These are phyloP conservation scores for Xanthorhoe spadicearia DNA, from an alignment of 2,888 invertebrate species.

Conservation along the genomic window DNA sequence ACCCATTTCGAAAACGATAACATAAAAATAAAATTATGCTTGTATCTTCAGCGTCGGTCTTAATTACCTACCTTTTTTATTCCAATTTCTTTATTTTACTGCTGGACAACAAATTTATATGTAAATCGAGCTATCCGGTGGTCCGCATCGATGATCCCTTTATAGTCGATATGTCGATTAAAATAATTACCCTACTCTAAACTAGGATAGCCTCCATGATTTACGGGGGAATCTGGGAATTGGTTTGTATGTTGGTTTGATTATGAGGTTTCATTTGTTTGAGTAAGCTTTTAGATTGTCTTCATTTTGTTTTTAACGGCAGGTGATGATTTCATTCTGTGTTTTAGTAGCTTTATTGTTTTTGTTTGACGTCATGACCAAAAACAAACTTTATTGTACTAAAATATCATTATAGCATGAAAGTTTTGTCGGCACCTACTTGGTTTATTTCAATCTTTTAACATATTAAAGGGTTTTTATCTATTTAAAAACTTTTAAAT, in stretches of 20 bases:
- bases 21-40: constrained; percentile 76
- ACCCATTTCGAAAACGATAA: constrained; percentile 47
- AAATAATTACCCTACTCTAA: constrained; percentile 58
- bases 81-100: constrained; percentile 82
- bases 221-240: constrained; percentile 37
- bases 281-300: constrained; percentile 27
- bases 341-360: not conserved
- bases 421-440: not conserved
- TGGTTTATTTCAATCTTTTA: not conserved
- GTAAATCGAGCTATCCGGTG: constrained; percentile 79
- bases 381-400: no score
- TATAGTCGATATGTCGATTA: constrained; percentile 54
- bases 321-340: not conserved
- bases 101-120: constrained; percentile 81
- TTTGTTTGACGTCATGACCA: no score
- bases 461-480: no score
- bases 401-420: no score
- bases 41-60: constrained; percentile 67
- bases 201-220: constrained; percentile 47
- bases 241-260: constrained; percentile 23
- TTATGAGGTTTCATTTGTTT: constrained; percentile 28
- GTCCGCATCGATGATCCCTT: constrained; percentile 62
- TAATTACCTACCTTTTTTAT: constrained; percentile 68
- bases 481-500: no score
- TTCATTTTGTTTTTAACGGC: not conserved